Evolutionary conservation across 2,888 invertebrate species (phyloP), one percentile per base, ranked within the genome.

Genomic region (Acanthosepion esculentum): DNA sequence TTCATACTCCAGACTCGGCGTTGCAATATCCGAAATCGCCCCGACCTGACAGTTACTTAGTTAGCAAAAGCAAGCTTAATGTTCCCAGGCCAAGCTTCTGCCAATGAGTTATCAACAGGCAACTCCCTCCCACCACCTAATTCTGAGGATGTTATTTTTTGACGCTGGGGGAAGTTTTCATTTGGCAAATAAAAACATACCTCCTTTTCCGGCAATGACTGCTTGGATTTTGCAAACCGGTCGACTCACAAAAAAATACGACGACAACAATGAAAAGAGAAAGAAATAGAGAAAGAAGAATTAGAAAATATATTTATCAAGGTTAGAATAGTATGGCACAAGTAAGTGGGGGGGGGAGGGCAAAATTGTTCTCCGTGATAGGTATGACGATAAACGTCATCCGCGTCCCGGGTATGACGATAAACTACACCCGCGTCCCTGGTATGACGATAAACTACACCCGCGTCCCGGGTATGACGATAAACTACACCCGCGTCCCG

Each of bases 181-280:
- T 78, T 78, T 78, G 78, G n/a, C 78, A 78, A 78, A 78, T 78
- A 78, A 78, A 78, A 78, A 78, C 78, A 78, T 78, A 33, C 78
- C 78, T n/a, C 78, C n/a, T 78, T 78, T 78, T 78, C 78, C 78
- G 78, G 78, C 78, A 78, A 78, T 33, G 33, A 15, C n/a, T 10
- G 78, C 18, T 26, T 78, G 33, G 78, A 78, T n/a, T 78, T 78
- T 33, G 78, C 78, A 15, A 78, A 78, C 78, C n/a, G 78, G 78
- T 78, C 33, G 78, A 33, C 78, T 78, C 15, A 78, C 0, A 78
- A 78, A 78, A 78, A 78, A 15, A 2, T 0, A 59, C 6, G 20
- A 59, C 20, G 0, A 4, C 20, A 8, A 12, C 6, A 26, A 29
- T 29, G 78, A 29, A 29, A 26, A 7, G 78, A n/a, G n/a, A 10